phyloP scores from a whole-genome alignment of 2,888 invertebrate species.

The Conus canariensis region DNA sequence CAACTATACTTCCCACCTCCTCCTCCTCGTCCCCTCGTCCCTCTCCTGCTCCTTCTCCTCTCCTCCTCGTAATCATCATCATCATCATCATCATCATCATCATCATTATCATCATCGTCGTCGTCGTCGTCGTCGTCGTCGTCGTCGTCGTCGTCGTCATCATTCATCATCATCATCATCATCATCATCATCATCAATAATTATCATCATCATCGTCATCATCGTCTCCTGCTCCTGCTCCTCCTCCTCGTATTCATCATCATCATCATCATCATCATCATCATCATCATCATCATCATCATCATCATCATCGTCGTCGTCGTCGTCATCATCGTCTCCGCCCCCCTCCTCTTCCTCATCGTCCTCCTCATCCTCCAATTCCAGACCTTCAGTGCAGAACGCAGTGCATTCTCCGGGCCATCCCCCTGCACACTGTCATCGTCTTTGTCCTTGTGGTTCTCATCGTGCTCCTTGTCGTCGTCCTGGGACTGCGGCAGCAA shows the following conservation, averaged over 20 bases:
- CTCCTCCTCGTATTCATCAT: no score
- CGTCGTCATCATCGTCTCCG: slow-evolving; percentile 13
- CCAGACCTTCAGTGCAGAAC: slow-evolving; percentile 64
- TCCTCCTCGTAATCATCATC: no score
- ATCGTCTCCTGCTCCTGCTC: background rate
- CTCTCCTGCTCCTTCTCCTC: no score
- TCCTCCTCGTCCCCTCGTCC: background rate
- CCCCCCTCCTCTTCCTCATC: background rate
- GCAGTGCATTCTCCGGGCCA: slow-evolving; percentile 49
- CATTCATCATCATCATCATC: background rate
- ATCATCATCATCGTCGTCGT: background rate
- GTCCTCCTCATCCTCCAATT: background rate
- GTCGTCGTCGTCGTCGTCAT: background rate
- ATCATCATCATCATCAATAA: background rate
- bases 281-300: slow-evolving; percentile 11
- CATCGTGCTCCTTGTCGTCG: slow-evolving; percentile 48
- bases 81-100: background rate
- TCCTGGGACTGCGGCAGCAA: slow-evolving; percentile 58
- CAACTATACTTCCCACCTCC: no score
- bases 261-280: background rate
- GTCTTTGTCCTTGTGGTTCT: background rate
- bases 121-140: slow-evolving; percentile 4
- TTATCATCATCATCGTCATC: slow-evolving; percentile 8
- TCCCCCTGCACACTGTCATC: background rate
- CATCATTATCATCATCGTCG: background rate